phyloP scores from a whole-genome alignment of 2,113 vertebrate genomes.

The Chaetops frenatus region DNA sequence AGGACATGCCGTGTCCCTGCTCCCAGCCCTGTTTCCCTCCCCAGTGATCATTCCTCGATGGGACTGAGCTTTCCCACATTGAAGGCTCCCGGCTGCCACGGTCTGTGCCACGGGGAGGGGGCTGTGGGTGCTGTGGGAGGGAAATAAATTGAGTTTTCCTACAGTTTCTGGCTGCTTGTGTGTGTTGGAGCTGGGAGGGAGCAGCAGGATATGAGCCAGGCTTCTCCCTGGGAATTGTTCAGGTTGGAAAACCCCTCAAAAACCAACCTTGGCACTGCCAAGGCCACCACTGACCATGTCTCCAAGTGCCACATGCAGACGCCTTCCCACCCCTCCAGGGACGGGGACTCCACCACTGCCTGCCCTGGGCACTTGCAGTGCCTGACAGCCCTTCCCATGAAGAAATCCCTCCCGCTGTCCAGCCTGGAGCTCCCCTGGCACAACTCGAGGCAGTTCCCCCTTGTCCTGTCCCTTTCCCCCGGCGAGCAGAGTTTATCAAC shows the following conservation, averaged over 20 bases:
- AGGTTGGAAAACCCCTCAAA: background rate
- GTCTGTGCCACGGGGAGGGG: background rate
- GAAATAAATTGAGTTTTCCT: slow-evolving; percentile 24
- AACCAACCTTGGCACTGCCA: background rate
- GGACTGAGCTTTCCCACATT: accelerated
- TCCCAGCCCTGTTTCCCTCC: background rate
- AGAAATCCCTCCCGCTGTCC: background rate
- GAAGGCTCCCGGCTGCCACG: accelerated
- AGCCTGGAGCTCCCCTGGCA: background rate
- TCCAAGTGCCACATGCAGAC: background rate
- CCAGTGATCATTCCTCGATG: accelerated
- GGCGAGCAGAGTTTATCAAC: background rate
- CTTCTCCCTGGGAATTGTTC: accelerated
- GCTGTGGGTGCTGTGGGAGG: accelerated
- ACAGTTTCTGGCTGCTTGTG: background rate
- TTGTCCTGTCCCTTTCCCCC: background rate
- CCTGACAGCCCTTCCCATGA: background rate
- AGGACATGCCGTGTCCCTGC: background rate
- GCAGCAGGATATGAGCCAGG: accelerated
- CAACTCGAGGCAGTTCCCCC: accelerated
- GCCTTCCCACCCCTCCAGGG: background rate
- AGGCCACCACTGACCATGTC: background rate
- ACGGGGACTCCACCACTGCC: too few relatives aligned
- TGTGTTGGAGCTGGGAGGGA: background rate
- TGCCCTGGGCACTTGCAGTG: background rate